A percentile compares a stretch with the other conserved stretches of the same genome.
phyloP scores from a whole-genome alignment of 1,140 invertebrate genomes.

The Lithobius niger region DNA sequence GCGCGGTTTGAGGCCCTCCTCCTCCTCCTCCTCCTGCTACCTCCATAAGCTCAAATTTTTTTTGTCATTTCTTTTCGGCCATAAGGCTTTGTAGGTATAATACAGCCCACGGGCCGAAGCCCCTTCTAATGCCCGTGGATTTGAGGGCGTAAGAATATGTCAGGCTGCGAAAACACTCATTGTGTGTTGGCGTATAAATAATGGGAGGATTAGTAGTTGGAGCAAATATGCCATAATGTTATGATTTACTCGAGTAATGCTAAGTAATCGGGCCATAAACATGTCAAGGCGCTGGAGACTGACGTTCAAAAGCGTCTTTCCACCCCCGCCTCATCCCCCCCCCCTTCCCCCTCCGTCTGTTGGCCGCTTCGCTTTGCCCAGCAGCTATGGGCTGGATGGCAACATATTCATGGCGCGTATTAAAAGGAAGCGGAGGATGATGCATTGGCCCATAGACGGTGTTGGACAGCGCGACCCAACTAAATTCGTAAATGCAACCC shows the following conservation, averaged over 20 bases:
- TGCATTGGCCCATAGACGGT: slow-evolving; percentile 1
- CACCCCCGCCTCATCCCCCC: no score
- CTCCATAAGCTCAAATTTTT: no score
- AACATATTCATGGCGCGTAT: background rate
- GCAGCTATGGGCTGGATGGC: background rate
- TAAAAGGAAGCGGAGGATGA: background rate
- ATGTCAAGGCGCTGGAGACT: slow-evolving; percentile 2
- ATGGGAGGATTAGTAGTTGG: slow-evolving; percentile 3
- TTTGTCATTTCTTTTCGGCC: no score
- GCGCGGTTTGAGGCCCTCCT: no score
- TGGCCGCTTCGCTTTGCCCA: no score
- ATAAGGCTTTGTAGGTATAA: no score
- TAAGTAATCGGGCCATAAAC: slow-evolving; percentile 5
- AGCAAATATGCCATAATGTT: slow-evolving; percentile 7
- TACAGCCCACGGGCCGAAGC: background rate
- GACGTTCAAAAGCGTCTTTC: no score
- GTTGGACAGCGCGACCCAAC: no score
- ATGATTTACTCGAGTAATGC: slow-evolving; percentile 6
- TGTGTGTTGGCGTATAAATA: background rate
- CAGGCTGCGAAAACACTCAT: background rate
- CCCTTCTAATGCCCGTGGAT: background rate
- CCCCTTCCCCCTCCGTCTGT: no score
- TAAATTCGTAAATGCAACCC: no score
- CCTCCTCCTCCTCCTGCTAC: no score
- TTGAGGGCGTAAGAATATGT: background rate